Base-by-base conservation (phyloP, 2,888 invertebrate genomes). In the Cyclophora albipunctata region DNA sequence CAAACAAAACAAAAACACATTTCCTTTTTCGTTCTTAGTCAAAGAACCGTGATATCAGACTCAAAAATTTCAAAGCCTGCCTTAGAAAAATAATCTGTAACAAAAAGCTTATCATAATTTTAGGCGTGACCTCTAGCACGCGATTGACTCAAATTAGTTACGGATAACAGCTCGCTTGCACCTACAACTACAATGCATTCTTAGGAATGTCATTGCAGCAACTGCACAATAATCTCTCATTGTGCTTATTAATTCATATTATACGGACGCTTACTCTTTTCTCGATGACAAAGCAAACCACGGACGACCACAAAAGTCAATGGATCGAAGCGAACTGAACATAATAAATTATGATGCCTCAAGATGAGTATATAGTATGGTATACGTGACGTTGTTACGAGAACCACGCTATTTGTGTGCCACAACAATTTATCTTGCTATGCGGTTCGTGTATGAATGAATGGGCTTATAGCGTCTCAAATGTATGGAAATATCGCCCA, bases 161-260 rank as follows among this genome's bases (percentile, higher is more conserved):
- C 84, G 78, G 77, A 77, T 78, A 78, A 78, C 69, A 60, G 68
- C 64, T 20, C 59, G 66, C 64, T 62, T 59, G 66, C 65, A 57
- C 64, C 67, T 66, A 63, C 41, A 60, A 60, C 67, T 62, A 77
- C 73, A 78, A 81, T 71, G 73, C 73, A 75, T 78, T 67, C 67
- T 61, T 51, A 66, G 65, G 73, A 73, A 74, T 79, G 61, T 74
- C 63, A 60, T 59, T 59, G 75, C 83, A 84, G 85, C 83, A 84
- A 83, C 81, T 73, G 81, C 73, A 78, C 79, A 74, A 82, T 81
- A 82, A 84, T 76, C 77, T 75, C 78, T 77, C 80, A 82, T 84
- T 86, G 84, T 85, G 79, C 78, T 88, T 88, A 88, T 88, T 87
- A 88, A 86, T 87, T 87, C 88, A 86, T 87, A 87, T 88, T 88